These are phyloP conservation scores for Aproaerema taeniolella DNA, from an alignment of 2,888 invertebrate genomes.

Conservation along the genomic window DNA sequence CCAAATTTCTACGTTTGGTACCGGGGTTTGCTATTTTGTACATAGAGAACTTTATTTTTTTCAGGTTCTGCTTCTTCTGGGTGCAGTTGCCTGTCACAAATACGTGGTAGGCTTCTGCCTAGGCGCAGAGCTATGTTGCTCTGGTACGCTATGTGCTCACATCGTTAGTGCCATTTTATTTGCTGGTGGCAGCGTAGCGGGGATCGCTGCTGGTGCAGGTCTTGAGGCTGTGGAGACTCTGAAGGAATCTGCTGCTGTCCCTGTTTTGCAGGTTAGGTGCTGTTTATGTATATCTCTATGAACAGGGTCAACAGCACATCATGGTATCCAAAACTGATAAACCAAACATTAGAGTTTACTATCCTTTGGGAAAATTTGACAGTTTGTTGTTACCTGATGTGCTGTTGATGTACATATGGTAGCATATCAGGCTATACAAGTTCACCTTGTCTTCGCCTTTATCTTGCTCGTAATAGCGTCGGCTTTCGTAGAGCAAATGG, in stretches of 20 bases:
- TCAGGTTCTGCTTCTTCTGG: slow-evolving; percentile 81
- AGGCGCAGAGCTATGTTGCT: slow-evolving; percentile 82
- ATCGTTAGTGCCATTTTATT: slow-evolving; percentile 80
- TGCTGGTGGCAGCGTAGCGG: slow-evolving; percentile 81
- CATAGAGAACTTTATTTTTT: too few species aligned
- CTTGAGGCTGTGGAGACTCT: slow-evolving; percentile 68
- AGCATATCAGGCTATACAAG: not conserved
- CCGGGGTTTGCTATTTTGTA: too few species aligned
- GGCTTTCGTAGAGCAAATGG: too few species aligned
- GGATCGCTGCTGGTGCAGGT: slow-evolving; percentile 82
- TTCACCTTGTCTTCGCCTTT: not conserved
- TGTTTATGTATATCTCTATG: too few species aligned
- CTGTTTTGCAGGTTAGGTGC: slow-evolving; percentile 79
- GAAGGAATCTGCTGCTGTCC: slow-evolving; percentile 69
- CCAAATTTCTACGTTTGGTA: too few species aligned
- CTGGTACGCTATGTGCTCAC: slow-evolving; percentile 61
- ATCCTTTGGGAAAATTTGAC: too few species aligned
- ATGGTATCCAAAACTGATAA: too few species aligned
- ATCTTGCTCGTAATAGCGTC: too few species aligned
- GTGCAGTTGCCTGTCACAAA: slow-evolving; percentile 87
- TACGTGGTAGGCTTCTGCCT: slow-evolving; percentile 89
- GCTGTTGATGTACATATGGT: too few species aligned
- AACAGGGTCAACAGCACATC: too few species aligned
- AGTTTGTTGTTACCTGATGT: too few species aligned
- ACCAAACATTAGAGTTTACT: too few species aligned